Percentiles rank a stretch among this genome's conserved stretches.
These are phyloP conservation scores for Oryzias celebensis DNA, from an alignment of 2,113 vertebrate genomes.

Conservation along the genomic window DNA sequence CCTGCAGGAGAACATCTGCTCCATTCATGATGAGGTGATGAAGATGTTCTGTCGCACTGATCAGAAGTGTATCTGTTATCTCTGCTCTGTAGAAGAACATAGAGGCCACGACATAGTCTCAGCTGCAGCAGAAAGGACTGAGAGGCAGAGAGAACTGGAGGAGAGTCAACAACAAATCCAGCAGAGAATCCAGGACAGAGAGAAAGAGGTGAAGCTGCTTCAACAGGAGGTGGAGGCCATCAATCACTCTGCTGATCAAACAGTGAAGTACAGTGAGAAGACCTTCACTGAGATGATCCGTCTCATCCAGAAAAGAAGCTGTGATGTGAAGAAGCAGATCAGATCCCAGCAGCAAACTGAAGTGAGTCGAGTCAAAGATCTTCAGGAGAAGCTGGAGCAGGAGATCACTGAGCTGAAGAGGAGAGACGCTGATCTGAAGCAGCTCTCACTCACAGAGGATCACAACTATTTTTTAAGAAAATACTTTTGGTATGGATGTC, in stretches of 20 bases:
- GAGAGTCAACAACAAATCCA: neutral
- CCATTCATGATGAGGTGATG: constrained; percentile 26
- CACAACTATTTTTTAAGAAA: constrained; percentile 7
- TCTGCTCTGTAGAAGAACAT: too few species aligned
- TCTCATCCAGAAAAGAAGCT: constrained; percentile 2
- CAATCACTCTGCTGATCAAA: neutral
- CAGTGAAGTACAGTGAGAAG: neutral
- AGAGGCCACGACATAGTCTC: too few species aligned
- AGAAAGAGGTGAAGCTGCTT: neutral
- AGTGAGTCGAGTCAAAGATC: constrained; percentile 2
- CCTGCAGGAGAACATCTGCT: constrained; percentile 35
- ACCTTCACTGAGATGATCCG: constrained; percentile 15
- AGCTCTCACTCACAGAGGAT: constrained; percentile 17
- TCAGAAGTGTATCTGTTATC: too few species aligned
- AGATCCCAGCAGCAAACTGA: constrained; percentile 2
- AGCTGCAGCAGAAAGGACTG: too few species aligned
- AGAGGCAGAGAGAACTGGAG: constrained; percentile 16
- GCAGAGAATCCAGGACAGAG: neutral
- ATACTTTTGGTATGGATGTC: neutral
- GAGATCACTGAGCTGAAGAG: constrained; percentile 22
- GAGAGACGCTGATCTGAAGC: constrained; percentile 22
- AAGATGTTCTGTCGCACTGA: constrained; percentile 13
- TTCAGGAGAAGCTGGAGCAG: constrained; percentile 2
- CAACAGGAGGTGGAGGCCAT: neutral
- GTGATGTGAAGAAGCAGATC: constrained; percentile 9